Percentiles rank a stretch among this genome's conserved stretches.
phyloP scores from a whole-genome alignment of 2,113 vertebrate species.

The Sander vitreus region DNA sequence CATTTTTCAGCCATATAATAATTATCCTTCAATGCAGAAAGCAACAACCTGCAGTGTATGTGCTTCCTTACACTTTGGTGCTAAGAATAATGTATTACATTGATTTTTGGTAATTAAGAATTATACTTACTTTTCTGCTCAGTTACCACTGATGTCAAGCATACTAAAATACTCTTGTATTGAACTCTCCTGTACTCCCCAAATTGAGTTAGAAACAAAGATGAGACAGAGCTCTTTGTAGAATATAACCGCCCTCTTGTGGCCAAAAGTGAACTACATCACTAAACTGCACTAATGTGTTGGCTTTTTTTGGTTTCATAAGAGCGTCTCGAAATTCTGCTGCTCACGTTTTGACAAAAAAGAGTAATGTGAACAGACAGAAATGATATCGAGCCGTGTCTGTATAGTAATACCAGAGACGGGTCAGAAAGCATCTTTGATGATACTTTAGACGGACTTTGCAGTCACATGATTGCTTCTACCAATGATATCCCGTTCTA shows the following conservation, averaged over 20 bases:
- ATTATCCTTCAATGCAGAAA: not conserved
- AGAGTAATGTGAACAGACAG: fast-evolving
- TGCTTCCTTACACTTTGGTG: not conserved
- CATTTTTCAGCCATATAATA: not conserved
- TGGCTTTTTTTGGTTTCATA: not conserved
- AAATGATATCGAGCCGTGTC: not conserved
- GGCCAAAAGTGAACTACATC: slow-evolving; percentile 25
- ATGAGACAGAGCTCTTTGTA: not conserved
- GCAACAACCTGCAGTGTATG: not conserved
- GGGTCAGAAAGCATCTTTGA: too few relatives aligned
- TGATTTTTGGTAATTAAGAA: not conserved
- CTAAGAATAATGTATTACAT: not conserved
- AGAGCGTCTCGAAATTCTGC: not conserved
- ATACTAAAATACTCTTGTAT: not conserved
- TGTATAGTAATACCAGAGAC: too few relatives aligned
- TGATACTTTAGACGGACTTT: not conserved
- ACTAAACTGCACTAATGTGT: not conserved
- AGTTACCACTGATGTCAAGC: not conserved
- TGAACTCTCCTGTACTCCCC: not conserved
- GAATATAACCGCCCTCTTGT: slow-evolving; percentile 42
- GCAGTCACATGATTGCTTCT: slow-evolving; percentile 3
- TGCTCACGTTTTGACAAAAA: not conserved
- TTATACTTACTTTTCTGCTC: too few relatives aligned
- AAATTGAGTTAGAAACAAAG: not conserved
- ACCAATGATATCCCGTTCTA: slow-evolving; percentile 21